Conservation (phyloP, 2,797 vertebrate species). For the Coluber constrictor region DNA sequence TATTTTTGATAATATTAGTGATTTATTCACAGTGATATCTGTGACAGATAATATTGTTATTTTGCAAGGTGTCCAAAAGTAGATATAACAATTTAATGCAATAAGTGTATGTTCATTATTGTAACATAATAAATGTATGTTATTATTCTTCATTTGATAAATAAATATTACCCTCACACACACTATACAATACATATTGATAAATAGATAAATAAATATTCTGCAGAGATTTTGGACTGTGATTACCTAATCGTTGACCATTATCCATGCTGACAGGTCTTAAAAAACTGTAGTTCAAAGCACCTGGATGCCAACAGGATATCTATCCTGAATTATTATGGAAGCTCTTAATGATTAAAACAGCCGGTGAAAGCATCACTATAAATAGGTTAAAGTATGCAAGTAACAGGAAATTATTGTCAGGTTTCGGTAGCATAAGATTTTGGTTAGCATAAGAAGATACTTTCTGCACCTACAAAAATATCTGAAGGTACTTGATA, state of each 20-base stretch:
- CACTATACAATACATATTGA: neutral
- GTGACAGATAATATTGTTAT: neutral
- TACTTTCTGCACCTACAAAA: neutral
- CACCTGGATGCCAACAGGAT: neutral
- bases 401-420: neutral
- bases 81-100: neutral
- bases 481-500: neutral
- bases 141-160: neutral
- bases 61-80: neutral
- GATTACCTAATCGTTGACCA: neutral
- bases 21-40: neutral
- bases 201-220: neutral
- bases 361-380: neutral
- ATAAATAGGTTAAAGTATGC: neutral
- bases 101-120: neutral
- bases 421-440: neutral
- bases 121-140: too few species aligned
- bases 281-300: neutral
- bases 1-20: too few species aligned
- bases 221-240: neutral
- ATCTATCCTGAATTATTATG: neutral
- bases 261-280: neutral
- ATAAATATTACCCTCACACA: neutral
- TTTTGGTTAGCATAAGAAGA: neutral
- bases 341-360: neutral